Base-by-base conservation (phyloP, 2,113 vertebrate genomes). In the Natator depressus region DNA sequence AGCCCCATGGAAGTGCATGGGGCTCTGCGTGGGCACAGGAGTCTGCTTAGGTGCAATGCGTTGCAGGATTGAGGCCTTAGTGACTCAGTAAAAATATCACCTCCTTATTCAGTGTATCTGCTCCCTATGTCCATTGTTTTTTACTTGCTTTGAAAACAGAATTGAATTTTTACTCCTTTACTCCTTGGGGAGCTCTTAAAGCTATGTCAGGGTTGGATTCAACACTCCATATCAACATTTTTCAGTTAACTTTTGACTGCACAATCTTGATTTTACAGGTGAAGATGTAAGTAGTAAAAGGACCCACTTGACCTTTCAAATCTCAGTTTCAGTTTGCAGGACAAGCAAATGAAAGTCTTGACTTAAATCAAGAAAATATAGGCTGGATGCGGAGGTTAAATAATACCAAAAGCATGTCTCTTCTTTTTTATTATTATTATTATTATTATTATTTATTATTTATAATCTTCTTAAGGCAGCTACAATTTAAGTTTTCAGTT, bases 401-500 rank as follows among this genome's bases (percentile, higher is more conserved):
- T 42, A 8, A 82, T 65, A 76, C 80, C 54, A 82, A 24, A 88
- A n/a, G 89, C 62, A 24, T 78, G 5, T n/a, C 20, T 42, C 8
- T 13, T 80, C 84, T 85, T 5, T 69, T 3, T 55, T n/a, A n/a
- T n/a, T n/a, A n/a, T 5, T 51, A 10, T 11, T 42, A 42, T 42
- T 42, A 42, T 42, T 5, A 42, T 42, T 42, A 42, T 42, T 42
- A n/a, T n/a, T n/a, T n/a, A n/a, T 42, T 42, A 42, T 42, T 42
- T 42, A 42, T 42, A 5, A 42, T 42, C 42, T 42, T 42, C 3
- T 93, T 24, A 14, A 53, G 27, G 25, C 19, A 22, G 83, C 12
- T 0, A 0, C 62, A n/a, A 8, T n/a, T n/a, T 65, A n/a, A 65
- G 62, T 69, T 69, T 69, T 69, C 62, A 69, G 16, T 17, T 69